phyloP scores from a whole-genome alignment of 2,113 vertebrate species.

The Mus pahari region DNA sequence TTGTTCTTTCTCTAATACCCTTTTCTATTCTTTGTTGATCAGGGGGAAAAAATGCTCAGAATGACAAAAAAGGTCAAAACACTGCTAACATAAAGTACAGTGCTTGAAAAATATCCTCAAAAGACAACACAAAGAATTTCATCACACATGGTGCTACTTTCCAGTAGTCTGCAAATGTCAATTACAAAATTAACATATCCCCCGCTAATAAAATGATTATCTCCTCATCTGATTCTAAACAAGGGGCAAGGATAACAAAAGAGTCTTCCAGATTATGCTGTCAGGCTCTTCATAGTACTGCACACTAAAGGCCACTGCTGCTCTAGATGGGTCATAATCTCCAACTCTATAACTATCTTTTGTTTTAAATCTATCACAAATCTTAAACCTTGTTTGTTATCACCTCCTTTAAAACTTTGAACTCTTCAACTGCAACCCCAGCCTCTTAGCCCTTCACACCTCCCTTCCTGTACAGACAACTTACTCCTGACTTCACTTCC shows the following conservation, averaged over 20 bases:
- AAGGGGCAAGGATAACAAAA: neutral
- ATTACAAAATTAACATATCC: constrained; percentile 27
- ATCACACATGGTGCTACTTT: neutral
- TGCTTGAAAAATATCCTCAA: neutral
- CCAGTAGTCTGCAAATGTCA: neutral
- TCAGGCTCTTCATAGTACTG: neutral
- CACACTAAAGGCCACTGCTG: neutral
- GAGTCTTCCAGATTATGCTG: neutral
- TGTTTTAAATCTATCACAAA: neutral
- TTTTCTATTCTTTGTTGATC: neutral
- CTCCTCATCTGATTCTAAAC: neutral
- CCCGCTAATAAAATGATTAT: neutral
- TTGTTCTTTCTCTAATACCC: constrained; percentile 9
- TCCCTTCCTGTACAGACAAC: neutral
- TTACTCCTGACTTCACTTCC: neutral
- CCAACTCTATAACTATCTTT: neutral
- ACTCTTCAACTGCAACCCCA: neutral
- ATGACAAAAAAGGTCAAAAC: constrained; percentile 15
- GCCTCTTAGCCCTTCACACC: neutral
- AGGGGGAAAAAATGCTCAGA: constrained; percentile 19
- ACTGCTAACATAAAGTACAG: neutral
- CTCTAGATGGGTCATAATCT: neutral
- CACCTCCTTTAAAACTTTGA: neutral
- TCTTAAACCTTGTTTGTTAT: neutral
- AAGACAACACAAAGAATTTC: neutral